Percentiles rank a stretch among this genome's conserved stretches.
Conservation (phyloP, 2,113 vertebrate species). For the Lota lota region DNA sequence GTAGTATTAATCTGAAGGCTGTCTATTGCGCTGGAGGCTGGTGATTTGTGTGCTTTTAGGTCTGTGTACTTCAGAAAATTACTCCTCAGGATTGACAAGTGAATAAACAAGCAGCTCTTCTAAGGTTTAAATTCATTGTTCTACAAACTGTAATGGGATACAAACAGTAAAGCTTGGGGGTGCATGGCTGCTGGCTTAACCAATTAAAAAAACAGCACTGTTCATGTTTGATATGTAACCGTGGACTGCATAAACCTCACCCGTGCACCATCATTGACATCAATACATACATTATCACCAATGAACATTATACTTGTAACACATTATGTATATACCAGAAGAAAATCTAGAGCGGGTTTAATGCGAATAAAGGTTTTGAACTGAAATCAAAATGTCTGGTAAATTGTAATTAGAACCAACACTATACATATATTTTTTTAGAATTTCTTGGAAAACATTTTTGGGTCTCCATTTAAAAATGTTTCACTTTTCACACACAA, state of each 20-base stretch:
- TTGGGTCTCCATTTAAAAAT: too few relatives aligned
- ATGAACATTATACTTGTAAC: conserved; percentile 54
- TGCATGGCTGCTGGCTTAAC: conserved; percentile 31
- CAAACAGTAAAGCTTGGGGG: conserved; percentile 4
- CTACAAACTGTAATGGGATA: background rate
- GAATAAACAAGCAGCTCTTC: background rate
- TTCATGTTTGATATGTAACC: conserved; percentile 25
- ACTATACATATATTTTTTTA: background rate
- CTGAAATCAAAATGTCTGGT: conserved; percentile 24
- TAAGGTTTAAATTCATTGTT: background rate
- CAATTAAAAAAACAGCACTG: conserved; percentile 3
- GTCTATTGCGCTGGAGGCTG: background rate
- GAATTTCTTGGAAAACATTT: too few relatives aligned
- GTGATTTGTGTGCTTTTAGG: conserved; percentile 3
- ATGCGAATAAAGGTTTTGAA: conserved; percentile 69
- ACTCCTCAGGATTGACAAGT: background rate
- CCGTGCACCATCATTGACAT: conserved; percentile 24
- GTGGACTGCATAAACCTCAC: conserved; percentile 6
- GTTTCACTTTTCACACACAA: too few relatives aligned
- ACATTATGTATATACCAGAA: conserved; percentile 67
- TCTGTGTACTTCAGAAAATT: conserved; percentile 6
- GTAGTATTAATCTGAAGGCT: background rate
- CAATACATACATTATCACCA: conserved; percentile 27
- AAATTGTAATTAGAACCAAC: conserved; percentile 8
- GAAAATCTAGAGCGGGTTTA: conserved; percentile 52